Conservation (phyloP, 2,797 vertebrate genomes). For the Chiroxiphia lanceolata region DNA sequence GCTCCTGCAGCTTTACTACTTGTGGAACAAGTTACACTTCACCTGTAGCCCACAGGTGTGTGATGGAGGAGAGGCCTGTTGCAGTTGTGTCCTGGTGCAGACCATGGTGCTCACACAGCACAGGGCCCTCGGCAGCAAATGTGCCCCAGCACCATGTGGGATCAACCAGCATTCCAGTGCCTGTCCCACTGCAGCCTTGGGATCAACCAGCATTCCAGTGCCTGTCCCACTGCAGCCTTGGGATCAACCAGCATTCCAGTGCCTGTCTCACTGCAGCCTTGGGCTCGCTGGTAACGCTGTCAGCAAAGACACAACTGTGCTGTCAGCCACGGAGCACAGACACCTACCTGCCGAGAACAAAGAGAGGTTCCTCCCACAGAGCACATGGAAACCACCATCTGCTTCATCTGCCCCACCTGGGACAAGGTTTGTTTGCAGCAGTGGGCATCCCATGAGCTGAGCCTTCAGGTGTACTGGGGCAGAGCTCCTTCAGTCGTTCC, state of each 20-base stretch:
- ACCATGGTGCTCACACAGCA: rapidly evolving
- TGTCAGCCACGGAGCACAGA: rapidly evolving
- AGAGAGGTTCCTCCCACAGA: background rate
- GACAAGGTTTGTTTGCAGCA: background rate
- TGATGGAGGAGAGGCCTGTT: background rate
- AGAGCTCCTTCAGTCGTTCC: rapidly evolving
- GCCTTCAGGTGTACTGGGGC: background rate
- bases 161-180: background rate
- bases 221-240: too few relatives aligned
- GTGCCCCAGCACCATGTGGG: rapidly evolving
- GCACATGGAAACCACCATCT: background rate
- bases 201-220: background rate
- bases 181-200: too few relatives aligned
- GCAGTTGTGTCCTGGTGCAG: background rate
- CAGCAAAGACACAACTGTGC: background rate
- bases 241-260: background rate
- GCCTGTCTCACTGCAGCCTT: rapidly evolving
- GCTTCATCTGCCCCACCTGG: background rate
- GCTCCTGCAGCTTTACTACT: background rate
- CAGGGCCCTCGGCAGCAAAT: rapidly evolving
- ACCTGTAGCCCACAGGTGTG: background rate
- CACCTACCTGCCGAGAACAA: rapidly evolving
- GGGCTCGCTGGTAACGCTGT: background rate
- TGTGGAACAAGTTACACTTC: background rate
- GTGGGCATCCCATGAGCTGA: background rate